Evolutionary conservation across 2,113 vertebrate genomes (phyloP).

Genomic region (Chloropsis hardwickii): DNA sequence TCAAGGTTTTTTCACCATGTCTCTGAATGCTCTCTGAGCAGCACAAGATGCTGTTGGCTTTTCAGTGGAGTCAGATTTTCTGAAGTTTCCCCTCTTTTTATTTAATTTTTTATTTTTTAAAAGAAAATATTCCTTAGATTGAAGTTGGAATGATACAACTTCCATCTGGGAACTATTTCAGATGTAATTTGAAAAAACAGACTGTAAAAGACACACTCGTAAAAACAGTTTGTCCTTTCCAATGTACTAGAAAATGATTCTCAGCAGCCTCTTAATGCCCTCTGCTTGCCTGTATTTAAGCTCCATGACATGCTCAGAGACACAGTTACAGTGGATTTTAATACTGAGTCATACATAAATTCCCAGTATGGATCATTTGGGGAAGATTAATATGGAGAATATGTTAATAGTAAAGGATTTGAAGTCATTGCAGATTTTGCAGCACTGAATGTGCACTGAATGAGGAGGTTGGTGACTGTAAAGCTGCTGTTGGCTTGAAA

Average conservation of each 20-base stretch:
- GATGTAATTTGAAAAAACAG: slow-evolving; percentile 33
- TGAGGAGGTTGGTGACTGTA: neutral
- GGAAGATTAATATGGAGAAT: neutral
- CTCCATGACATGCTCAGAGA: neutral
- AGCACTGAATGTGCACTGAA: neutral
- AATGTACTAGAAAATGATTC: neutral
- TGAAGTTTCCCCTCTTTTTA: neutral
- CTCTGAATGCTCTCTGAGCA: neutral
- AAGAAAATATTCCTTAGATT: neutral
- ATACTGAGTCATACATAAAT: neutral
- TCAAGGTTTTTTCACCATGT: accelerated
- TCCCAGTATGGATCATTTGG: slow-evolving; percentile 9
- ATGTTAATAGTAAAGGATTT: neutral
- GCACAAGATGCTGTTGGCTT: neutral
- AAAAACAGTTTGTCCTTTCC: slow-evolving; percentile 36
- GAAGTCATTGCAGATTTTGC: neutral
- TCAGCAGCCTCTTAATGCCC: neutral
- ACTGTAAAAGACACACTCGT: neutral
- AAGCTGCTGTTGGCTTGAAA: neutral
- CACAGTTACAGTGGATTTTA: neutral
- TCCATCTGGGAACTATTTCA: slow-evolving; percentile 24
- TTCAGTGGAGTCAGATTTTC: neutral
- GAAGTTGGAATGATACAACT: neutral
- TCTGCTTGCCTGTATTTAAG: neutral
- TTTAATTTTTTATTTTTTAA: neutral